These are phyloP conservation scores for Leucoraja ocellata DNA, from an alignment of 2,797 vertebrate genomes.

Conservation along the genomic window DNA sequence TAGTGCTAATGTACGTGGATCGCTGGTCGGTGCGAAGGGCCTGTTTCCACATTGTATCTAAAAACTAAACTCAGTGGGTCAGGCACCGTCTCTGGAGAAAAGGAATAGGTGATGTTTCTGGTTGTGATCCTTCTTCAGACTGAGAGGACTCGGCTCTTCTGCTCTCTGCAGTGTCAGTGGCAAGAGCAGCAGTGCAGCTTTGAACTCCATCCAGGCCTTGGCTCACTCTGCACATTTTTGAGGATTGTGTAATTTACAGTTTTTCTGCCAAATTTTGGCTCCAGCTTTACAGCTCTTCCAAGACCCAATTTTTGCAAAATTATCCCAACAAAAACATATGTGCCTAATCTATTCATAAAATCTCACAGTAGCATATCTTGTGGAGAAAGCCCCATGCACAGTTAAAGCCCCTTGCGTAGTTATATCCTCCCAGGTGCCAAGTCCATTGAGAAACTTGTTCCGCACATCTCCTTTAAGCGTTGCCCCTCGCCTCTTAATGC, in stretches of 20 bases:
- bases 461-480: no score
- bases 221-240: not conserved
- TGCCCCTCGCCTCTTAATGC: no score
- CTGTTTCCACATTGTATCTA: no score
- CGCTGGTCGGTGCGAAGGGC: no score
- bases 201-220: not conserved
- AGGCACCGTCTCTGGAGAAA: no score
- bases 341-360: not conserved
- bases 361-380: not conserved
- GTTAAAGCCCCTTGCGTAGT: not conserved
- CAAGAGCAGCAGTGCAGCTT: not conserved
- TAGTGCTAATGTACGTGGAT: no score
- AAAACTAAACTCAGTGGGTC: no score
- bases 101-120: no score
- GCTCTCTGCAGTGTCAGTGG: no score
- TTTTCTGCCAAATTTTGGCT: not conserved
- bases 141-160: no score
- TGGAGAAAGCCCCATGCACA: not conserved
- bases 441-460: not conserved
- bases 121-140: no score
- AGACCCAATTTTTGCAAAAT: not conserved
- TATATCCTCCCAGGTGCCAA: not conserved
- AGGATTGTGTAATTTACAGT: not conserved
- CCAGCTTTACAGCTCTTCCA: not conserved
- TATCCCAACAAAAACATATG: not conserved